A percentile compares a stretch with the other conserved stretches of the same genome.
phyloP scores from a whole-genome alignment of 2,113 vertebrate species.

The Lichenostomus cassidix region DNA sequence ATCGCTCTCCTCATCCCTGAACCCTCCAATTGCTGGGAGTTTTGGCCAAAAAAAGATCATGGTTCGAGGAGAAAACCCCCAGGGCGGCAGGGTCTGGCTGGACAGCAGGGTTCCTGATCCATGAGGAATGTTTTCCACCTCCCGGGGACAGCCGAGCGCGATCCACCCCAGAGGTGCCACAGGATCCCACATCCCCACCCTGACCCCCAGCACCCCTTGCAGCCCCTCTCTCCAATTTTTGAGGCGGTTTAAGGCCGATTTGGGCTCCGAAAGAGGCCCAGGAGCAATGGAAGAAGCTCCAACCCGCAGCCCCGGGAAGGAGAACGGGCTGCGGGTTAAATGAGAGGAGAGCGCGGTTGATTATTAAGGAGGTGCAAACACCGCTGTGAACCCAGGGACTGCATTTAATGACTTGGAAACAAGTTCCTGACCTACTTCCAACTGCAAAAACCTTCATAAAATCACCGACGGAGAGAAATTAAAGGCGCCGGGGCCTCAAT shows the following conservation, averaged over 20 bases:
- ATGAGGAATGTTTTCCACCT: accelerated
- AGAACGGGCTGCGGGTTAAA: neutral
- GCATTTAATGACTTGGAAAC: constrained; percentile 47
- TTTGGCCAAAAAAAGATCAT: neutral
- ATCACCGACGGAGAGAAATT: neutral
- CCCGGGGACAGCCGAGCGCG: neutral
- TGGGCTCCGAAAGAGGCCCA: neutral
- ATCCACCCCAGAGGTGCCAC: neutral
- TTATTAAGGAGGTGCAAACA: neutral
- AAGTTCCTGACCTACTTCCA: constrained; percentile 59
- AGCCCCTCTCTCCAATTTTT: accelerated
- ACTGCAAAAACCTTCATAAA: neutral
- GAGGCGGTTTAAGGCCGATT: neutral
- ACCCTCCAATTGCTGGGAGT: accelerated
- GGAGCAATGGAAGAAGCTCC: neutral
- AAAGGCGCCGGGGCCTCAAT: neutral
- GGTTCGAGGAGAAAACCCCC: neutral
- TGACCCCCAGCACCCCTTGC: accelerated
- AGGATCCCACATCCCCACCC: neutral
- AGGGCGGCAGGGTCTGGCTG: accelerated
- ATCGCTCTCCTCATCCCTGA: accelerated
- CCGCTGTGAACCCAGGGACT: constrained; percentile 17
- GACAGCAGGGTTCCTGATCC: accelerated
- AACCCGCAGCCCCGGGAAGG: neutral
- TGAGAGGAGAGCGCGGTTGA: neutral